These are phyloP conservation scores for Apostichopus leukothele DNA, from an alignment of 53 echinoderm and acorn worm genomes.

Conservation along the genomic window DNA sequence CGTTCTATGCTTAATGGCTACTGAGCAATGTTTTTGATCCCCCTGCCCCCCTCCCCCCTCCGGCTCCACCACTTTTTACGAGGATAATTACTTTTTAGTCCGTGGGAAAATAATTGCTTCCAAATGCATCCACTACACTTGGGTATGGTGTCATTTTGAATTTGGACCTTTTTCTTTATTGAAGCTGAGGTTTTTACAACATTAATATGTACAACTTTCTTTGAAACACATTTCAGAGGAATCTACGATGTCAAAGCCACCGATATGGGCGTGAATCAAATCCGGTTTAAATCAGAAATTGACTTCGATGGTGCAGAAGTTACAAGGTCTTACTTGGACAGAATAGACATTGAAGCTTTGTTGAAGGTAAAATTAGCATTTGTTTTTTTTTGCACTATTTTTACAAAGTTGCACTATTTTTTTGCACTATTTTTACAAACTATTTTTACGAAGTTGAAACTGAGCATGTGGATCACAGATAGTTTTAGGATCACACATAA, in stretches of 20 bases:
- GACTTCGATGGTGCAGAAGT: slow-evolving; percentile 94
- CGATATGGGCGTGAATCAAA: slow-evolving; percentile 85
- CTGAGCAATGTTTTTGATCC: no score
- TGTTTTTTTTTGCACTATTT: neutral
- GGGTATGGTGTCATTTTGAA: no score
- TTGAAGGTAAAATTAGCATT: slow-evolving; percentile 62
- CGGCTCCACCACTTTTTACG: no score
- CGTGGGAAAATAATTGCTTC: no score
- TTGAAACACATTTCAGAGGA: slow-evolving; percentile 56
- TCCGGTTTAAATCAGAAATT: slow-evolving; percentile 92
- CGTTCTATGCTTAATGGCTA: no score
- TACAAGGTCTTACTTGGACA: slow-evolving; percentile 88
- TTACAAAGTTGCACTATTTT: neutral
- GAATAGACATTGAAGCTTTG: slow-evolving; percentile 73
- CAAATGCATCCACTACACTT: no score
- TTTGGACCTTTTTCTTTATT: no score
- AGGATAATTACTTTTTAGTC: neutral
- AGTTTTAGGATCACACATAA: no score
- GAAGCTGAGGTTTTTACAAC: no score
- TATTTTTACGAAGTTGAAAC: no score
- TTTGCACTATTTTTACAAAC: neutral
- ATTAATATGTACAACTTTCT: neutral
- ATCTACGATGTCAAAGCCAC: slow-evolving; percentile 96
- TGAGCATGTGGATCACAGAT: no score
- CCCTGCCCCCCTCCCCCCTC: no score